phyloP scores from a whole-genome alignment of 2,113 vertebrate genomes.

The Clarias magur region DNA sequence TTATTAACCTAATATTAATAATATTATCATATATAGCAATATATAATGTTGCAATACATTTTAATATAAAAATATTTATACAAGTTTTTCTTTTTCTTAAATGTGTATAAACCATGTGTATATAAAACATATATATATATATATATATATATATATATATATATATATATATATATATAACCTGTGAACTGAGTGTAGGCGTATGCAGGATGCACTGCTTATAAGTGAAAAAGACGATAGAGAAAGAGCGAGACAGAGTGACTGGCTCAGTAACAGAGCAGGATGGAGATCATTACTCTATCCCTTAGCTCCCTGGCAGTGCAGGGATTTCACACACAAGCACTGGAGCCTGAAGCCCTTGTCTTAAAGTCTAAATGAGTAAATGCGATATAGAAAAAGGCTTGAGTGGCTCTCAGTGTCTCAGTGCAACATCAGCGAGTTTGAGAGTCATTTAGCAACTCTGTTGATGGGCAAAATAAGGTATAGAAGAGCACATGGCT shows the following conservation, averaged over 20 bases:
- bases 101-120: no score
- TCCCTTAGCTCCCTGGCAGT: constrained; percentile 40
- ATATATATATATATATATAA: not conserved
- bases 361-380: constrained; percentile 75
- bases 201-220: constrained; percentile 39
- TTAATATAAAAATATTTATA: no score
- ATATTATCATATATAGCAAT: no score
- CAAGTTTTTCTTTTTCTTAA: no score
- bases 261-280: constrained; percentile 50
- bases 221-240: constrained; percentile 29
- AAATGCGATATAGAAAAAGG: constrained; percentile 69
- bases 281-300: constrained; percentile 56
- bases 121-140: not conserved
- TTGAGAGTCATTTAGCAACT: constrained; percentile 34
- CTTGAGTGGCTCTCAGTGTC: constrained; percentile 63
- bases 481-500: constrained; percentile 55
- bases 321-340: constrained; percentile 64
- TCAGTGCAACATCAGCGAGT: constrained; percentile 56
- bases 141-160: not conserved
- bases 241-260: constrained; percentile 26
- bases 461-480: constrained; percentile 46
- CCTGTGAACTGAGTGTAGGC: constrained; percentile 18
- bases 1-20: no score
- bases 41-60: no score
- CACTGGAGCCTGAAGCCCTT: constrained; percentile 72